Base-by-base conservation (phyloP, 2,888 invertebrate genomes). In the Pegoplata infirma region DNA sequence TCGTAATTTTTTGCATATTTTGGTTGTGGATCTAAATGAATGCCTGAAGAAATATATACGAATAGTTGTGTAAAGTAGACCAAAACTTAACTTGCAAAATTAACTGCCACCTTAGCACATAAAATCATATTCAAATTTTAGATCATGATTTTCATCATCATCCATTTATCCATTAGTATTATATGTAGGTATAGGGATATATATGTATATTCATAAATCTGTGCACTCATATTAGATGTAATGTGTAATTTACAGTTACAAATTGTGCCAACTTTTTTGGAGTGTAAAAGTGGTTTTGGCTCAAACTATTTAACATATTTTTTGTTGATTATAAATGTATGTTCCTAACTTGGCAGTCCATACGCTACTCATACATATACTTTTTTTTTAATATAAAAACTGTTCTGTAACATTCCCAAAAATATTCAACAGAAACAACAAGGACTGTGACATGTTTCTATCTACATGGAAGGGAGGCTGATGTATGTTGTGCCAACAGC, bases 401-500 rank as follows among this genome's bases (percentile, higher is more conserved):
- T 10, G 16, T 58, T 56, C 32, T 25, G 58, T 12, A 49, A 14
- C 3, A 55, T 12, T 40, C 8, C 10, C 12, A 36, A 12, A n/a
- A 40, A 40, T n/a, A n/a, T n/a, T 40, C 14, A 12, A 16, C 7
- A 23, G 21, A 44, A 53, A 19, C n/a, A 55, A 64, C 28, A 58
- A 44, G 40, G n/a, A 61, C 56, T 64, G 49, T 64, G 36, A 63
- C 68, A 69, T 69, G 49, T 63, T 64, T 51, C 12, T 56, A 56
- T 63, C 56, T 63, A 68, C 68, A 75, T 68, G 56, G 44, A 21
- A 8, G 56, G 21, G 16, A 28, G 63, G 25, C 55, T 40, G 63
- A 56, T 32, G 40, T 49, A 58, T 63, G 63, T 63, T 79, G 75
- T 79, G 79, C 71, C 67, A 75, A 72, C 79, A 79, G 79, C 61